phyloP scores from a whole-genome alignment of 2,113 vertebrate genomes.

The Sebastes schlegelii region DNA sequence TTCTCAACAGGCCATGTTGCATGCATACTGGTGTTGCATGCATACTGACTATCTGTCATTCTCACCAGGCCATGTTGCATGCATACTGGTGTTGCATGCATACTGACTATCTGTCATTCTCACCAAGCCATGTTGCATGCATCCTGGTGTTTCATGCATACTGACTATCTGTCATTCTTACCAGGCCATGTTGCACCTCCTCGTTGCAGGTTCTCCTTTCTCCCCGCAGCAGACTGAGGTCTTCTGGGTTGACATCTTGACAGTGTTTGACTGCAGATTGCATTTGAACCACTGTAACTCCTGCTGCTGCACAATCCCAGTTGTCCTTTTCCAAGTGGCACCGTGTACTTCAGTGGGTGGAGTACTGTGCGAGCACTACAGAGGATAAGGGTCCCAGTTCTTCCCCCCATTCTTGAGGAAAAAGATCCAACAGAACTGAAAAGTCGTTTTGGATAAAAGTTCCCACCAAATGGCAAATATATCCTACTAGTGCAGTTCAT shows the following conservation, averaged over 20 bases:
- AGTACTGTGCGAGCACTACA: background rate
- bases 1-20: background rate
- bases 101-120: no score
- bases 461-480: slow-evolving; percentile 4
- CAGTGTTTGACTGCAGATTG: slow-evolving; percentile 4
- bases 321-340: background rate
- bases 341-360: background rate
- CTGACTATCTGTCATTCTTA: slow-evolving; percentile 30
- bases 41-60: no score
- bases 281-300: slow-evolving; percentile 14
- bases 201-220: slow-evolving; percentile 40
- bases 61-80: no score
- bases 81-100: no score
- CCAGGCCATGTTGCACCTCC: slow-evolving; percentile 55
- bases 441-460: slow-evolving; percentile 14
- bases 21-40: no score
- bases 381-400: background rate
- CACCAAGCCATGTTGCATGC: no score
- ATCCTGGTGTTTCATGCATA: background rate
- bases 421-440: background rate
- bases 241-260: slow-evolving; percentile 27
- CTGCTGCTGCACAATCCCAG: slow-evolving; percentile 26
- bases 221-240: background rate
- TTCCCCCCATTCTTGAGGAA: background rate
- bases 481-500: slow-evolving; percentile 32